Conservation (phyloP, 2,113 vertebrate genomes). For the Meleagris gallopavo region DNA sequence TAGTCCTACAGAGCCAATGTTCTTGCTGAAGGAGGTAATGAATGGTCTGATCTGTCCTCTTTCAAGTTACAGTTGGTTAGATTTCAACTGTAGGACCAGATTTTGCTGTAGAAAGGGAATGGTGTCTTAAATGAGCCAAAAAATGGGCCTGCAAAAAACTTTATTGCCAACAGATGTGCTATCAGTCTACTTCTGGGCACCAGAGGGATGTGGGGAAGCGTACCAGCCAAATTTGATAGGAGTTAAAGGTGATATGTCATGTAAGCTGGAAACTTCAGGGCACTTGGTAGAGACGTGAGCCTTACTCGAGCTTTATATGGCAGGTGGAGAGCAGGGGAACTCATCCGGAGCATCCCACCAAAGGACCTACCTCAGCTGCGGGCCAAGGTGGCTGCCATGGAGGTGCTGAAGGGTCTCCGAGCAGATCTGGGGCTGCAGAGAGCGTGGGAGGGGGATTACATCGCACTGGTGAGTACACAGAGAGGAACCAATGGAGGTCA, state of each 20-base stretch:
- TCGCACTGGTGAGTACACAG: constrained; percentile 80
- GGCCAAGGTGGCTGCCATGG: constrained; percentile 93
- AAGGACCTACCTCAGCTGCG: constrained; percentile 89
- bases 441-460: constrained; percentile 94
- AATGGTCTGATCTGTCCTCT: background rate
- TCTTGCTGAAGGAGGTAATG: background rate
- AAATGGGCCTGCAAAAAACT: background rate
- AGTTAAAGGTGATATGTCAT: background rate
- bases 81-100: background rate
- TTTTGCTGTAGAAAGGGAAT: background rate
- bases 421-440: constrained; percentile 91
- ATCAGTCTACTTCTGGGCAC: background rate
- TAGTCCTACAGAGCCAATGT: background rate
- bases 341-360: constrained; percentile 90
- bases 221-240: background rate
- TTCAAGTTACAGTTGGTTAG: background rate
- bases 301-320: background rate
- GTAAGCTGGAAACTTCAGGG: background rate
- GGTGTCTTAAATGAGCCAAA: background rate
- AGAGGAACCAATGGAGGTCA: background rate
- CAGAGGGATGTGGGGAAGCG: accelerated
- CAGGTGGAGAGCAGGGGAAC: constrained; percentile 93
- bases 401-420: constrained; percentile 92
- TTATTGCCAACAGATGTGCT: background rate
- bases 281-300: background rate